A percentile compares a stretch with the other conserved stretches of the same genome.
Conservation (phyloP, 2,113 vertebrate species). For the Salminus brasiliensis region DNA sequence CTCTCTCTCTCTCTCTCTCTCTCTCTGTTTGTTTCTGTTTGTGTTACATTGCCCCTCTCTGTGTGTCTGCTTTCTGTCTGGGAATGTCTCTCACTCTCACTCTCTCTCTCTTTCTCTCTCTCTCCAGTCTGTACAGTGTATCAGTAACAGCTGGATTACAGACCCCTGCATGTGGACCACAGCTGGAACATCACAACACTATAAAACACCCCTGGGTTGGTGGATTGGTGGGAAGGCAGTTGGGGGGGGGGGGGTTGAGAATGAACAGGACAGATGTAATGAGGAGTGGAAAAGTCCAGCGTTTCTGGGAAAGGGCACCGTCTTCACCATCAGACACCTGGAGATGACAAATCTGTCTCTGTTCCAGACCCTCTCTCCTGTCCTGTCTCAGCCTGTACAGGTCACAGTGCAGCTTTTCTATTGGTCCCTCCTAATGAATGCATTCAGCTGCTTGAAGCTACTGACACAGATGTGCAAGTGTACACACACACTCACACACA, state of each 20-base stretch:
- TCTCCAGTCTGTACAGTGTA: background rate
- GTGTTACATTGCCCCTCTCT: background rate
- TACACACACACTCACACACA: too few species aligned
- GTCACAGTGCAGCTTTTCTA: too few species aligned
- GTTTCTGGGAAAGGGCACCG: constrained; percentile 11
- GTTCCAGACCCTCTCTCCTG: too few species aligned
- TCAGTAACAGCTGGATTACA: constrained; percentile 31
- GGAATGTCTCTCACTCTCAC: background rate
- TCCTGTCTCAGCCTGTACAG: too few species aligned
- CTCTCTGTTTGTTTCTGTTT: background rate
- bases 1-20: background rate
- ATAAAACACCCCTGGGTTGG: constrained; percentile 16
- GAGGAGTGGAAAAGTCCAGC: background rate
- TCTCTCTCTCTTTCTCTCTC: background rate
- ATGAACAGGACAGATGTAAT: background rate
- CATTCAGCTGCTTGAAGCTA: too few species aligned
- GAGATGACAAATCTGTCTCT: too few species aligned
- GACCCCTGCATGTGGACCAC: constrained; percentile 8
- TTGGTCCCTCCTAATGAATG: too few species aligned
- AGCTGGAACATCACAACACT: constrained; percentile 38
- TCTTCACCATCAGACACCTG: background rate
- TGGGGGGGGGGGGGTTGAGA: background rate
- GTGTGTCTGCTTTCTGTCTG: background rate
- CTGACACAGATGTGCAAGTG: too few species aligned
- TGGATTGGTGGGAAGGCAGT: background rate